phyloP scores from a whole-genome alignment of 2,113 vertebrate genomes.

The Syrrhaptes paradoxus region DNA sequence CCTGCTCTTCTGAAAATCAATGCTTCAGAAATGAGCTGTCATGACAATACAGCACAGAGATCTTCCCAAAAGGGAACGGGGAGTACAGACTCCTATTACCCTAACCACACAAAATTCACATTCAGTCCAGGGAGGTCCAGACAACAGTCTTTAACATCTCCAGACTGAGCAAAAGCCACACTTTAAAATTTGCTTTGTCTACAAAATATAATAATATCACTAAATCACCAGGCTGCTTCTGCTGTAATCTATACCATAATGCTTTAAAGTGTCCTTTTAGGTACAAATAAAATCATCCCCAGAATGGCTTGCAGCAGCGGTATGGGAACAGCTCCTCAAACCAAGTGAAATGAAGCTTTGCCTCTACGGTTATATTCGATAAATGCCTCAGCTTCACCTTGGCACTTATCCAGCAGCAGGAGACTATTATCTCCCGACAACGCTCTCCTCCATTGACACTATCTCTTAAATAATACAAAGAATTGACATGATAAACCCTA shows the following conservation, averaged over 20 bases:
- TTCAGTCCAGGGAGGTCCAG: not conserved
- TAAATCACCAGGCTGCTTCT: not conserved
- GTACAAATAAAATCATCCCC: not conserved
- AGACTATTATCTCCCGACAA: conserved; percentile 51
- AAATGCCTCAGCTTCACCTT: conserved; percentile 8
- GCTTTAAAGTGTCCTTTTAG: not conserved
- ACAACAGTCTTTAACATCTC: not conserved
- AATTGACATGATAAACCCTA: conserved; percentile 21
- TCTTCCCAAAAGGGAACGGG: not conserved
- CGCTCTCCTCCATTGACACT: conserved; percentile 12
- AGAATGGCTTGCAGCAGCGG: not conserved
- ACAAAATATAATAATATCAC: not conserved
- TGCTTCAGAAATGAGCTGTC: conserved; percentile 33
- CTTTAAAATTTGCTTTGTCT: not conserved
- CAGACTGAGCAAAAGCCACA: not conserved
- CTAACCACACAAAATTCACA: not conserved
- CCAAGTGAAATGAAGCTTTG: conserved; percentile 25
- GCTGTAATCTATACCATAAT: not conserved
- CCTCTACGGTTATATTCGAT: conserved; percentile 19
- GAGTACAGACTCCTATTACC: not conserved
- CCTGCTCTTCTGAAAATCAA: not conserved
- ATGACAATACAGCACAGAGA: not conserved
- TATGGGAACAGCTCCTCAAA: not conserved
- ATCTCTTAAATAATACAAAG: conserved; percentile 57
- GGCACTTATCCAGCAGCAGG: conserved; percentile 44